These are phyloP conservation scores for Patella depressa DNA, from an alignment of 2,888 invertebrate species.

Conservation along the genomic window DNA sequence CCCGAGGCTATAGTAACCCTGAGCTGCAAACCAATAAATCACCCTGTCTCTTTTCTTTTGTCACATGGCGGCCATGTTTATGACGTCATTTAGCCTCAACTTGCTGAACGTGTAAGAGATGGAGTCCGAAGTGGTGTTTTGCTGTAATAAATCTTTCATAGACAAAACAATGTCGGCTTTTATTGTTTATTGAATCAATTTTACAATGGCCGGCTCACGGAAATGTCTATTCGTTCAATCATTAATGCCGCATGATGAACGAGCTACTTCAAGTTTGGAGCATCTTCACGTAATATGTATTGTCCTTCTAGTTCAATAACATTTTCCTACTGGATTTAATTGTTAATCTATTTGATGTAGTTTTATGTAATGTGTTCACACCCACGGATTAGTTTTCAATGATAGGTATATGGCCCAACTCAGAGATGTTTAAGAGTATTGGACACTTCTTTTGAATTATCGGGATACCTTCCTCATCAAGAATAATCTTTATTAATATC, in stretches of 20 bases:
- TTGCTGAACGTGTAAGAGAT: neutral
- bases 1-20: neutral
- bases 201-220: neutral
- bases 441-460: too few relatives aligned
- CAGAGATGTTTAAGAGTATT: too few relatives aligned
- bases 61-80: neutral
- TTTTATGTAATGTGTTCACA: too few relatives aligned
- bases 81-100: neutral
- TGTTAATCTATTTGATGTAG: too few relatives aligned
- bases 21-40: constrained; percentile 10
- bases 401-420: too few relatives aligned
- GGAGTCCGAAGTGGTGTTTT: constrained; percentile 5
- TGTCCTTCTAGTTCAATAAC: too few relatives aligned
- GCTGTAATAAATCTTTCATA: neutral
- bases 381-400: too few relatives aligned
- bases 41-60: neutral
- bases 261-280: neutral
- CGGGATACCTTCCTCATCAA: too few relatives aligned
- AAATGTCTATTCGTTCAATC: constrained; percentile 7
- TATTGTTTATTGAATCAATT: neutral
- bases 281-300: too few relatives aligned
- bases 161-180: neutral
- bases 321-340: too few relatives aligned
- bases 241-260: neutral
- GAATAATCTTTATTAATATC: too few relatives aligned